phyloP scores from a whole-genome alignment of 2,888 invertebrate genomes.

The Mimas tiliae region DNA sequence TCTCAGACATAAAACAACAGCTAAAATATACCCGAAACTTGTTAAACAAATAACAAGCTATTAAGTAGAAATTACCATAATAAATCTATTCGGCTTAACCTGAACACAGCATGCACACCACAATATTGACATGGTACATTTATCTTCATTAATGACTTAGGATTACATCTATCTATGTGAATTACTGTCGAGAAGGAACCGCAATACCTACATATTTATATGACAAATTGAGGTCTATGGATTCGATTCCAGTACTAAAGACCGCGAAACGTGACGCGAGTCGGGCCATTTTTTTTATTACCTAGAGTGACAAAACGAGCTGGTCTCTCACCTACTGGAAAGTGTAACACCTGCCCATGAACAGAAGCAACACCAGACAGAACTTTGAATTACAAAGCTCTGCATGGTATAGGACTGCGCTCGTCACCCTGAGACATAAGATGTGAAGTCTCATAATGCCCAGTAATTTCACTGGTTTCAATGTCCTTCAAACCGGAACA shows the following conservation, averaged over 20 bases:
- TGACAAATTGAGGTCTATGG: background rate
- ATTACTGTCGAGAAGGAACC: background rate
- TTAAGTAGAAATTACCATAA: background rate
- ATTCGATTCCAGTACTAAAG: background rate
- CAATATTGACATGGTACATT: slow-evolving; percentile 14
- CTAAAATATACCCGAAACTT: background rate
- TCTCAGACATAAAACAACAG: background rate
- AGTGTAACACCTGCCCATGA: too few species aligned
- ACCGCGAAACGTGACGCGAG: too few species aligned
- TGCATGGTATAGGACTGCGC: too few species aligned
- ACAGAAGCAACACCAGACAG: too few species aligned
- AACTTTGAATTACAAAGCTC: too few species aligned
- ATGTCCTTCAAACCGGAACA: too few species aligned
- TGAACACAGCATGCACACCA: background rate
- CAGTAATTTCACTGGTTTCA: too few species aligned
- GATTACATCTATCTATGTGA: background rate
- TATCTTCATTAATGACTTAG: slow-evolving; percentile 10
- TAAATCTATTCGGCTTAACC: slow-evolving; percentile 12
- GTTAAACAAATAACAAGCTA: slow-evolving; percentile 9
- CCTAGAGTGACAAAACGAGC: too few species aligned
- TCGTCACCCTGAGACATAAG: too few species aligned
- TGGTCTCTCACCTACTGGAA: too few species aligned
- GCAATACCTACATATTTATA: background rate
- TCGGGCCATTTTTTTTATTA: too few species aligned
- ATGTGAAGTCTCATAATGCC: too few species aligned